Conservation (phyloP, 1,140 invertebrate genomes). For the Medauroidea extradentata region DNA sequence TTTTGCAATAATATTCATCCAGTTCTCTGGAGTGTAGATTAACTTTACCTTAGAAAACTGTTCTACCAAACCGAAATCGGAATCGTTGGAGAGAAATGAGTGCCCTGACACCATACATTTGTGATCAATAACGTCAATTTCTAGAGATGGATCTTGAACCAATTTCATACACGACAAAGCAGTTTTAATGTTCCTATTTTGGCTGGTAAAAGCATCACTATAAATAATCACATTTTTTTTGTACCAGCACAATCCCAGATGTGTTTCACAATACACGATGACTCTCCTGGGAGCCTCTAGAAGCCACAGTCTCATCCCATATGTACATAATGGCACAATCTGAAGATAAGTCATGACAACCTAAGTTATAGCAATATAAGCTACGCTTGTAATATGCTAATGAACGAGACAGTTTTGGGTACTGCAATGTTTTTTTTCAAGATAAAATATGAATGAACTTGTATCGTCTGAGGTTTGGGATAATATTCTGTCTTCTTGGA, state of each 20-base stretch:
- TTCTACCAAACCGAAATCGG: slow-evolving; percentile 25
- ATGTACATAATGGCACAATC: slow-evolving; percentile 26
- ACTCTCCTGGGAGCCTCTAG: slow-evolving; percentile 29
- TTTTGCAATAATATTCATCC: slow-evolving; percentile 8
- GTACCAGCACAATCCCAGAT: slow-evolving; percentile 24
- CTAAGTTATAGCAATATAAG: slow-evolving; percentile 22
- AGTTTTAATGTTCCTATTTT: slow-evolving; percentile 33
- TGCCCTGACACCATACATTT: slow-evolving; percentile 31
- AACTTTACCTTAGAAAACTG: background rate
- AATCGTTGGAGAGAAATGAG: slow-evolving; percentile 27
- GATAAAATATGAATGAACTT: slow-evolving; percentile 23
- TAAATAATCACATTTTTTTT: slow-evolving; percentile 29
- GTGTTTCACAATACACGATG: slow-evolving; percentile 24
- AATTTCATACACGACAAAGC: slow-evolving; percentile 27
- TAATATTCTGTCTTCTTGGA: slow-evolving; percentile 24
- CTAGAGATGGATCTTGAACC: slow-evolving; percentile 25
- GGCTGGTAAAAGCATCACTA: slow-evolving; percentile 30
- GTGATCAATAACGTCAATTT: slow-evolving; percentile 29
- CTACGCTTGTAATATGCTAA: slow-evolving; percentile 28
- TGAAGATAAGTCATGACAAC: slow-evolving; percentile 19
- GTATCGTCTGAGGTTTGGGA: slow-evolving; percentile 20
- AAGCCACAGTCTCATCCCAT: slow-evolving; percentile 28
- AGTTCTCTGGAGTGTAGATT: background rate
- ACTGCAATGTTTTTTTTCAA: slow-evolving; percentile 26
- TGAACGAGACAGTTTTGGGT: slow-evolving; percentile 23